phyloP scores from a whole-genome alignment of 2,113 vertebrate genomes.

The Chaetorhynchus papuensis region DNA sequence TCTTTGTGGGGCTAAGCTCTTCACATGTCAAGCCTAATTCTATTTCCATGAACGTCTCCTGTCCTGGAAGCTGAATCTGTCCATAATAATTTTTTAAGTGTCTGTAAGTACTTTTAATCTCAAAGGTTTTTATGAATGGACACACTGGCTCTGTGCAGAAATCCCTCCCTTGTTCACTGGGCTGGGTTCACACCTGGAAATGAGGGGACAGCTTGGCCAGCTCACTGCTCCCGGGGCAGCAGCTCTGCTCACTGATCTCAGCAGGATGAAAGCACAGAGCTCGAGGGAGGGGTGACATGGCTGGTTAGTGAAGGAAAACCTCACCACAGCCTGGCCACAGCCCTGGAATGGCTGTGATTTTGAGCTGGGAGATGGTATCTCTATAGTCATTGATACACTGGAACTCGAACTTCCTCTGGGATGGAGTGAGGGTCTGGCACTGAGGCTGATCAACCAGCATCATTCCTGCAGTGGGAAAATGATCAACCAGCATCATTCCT shows the following conservation, averaged over 20 bases:
- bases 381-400: background rate
- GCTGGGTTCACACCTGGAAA: background rate
- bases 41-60: background rate
- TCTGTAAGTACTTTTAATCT: background rate
- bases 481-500: background rate
- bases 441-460: background rate
- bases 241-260: background rate
- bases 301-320: background rate
- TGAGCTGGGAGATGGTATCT: background rate
- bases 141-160: background rate
- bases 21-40: background rate
- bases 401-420: background rate
- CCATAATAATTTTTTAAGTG: background rate
- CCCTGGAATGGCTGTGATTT: background rate
- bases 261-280: background rate
- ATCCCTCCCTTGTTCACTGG: background rate
- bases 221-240: background rate
- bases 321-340: background rate
- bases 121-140: background rate
- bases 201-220: accelerated
- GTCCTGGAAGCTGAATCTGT: background rate
- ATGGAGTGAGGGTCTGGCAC: background rate
- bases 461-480: background rate
- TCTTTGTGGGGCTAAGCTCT: background rate
- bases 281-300: background rate